Base-by-base conservation (phyloP, 1,140 invertebrate species). In the Danaus plexippus region DNA sequence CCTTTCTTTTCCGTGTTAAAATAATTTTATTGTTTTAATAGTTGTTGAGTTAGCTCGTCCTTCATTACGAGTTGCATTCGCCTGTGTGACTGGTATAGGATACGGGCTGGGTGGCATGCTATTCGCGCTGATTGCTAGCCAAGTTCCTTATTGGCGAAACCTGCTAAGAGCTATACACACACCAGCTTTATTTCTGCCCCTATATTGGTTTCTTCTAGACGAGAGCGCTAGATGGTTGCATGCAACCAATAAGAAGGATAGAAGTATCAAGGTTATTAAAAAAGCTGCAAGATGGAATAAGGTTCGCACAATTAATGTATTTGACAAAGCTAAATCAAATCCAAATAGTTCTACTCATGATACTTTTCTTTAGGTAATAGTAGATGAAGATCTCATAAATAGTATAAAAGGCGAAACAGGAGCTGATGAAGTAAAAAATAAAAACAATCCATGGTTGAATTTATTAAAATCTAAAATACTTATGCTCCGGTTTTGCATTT, bases 171-270 rank as follows among this genome's bases (percentile, higher is more conserved):
- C 54, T 10, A 64, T 77, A 4, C 71, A 84, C 64, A 22, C 69
- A n/a, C 71, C 75, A 9, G 82, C 82, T 43, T 65, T 85, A 59
- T 67, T 80, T 53, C 69, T 85, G 54, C 76, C 77, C 9, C 53
- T 77, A 0, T 84, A 81, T 64, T 72, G 69, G 69, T 61, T 78
- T 47, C 59, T 85, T 49, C 45, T 82, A 9, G 77, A 82, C 57
- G 82, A 85, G 67, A 83, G 79, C 63, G 59, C 66, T 47, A 73
- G 83, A 49, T 95, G 94, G 94, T 83, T 95, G 44, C 75, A 94
- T 53, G 90, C 92, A 2, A 89, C 90, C 11, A 59, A 58, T 2
- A 51, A 67, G 2, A 55, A 48, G 0, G 18, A 63, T 0, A 40
- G 48, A 0, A 63, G 72, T 8, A 63, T 57, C 1, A 42, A 53